Evolutionary conservation across 2,113 vertebrate species (phyloP), one percentile per base, ranked within the genome.

Genomic region (Ursus arctos): DNA sequence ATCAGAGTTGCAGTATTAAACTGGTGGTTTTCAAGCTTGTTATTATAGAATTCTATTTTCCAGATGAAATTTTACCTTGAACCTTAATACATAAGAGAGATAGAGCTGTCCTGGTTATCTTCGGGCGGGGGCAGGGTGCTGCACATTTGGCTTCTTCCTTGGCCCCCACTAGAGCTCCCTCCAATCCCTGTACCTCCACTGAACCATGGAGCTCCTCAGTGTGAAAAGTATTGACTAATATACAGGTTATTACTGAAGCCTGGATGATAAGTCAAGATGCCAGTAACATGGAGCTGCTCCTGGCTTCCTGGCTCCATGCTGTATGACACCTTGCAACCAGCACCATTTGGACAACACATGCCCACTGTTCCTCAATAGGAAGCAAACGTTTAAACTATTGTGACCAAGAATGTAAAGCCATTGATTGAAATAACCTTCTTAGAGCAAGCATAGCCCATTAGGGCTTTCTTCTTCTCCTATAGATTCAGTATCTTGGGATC

Each of bases 391-490:
- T 96, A n/a, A 74, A 76, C 21, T 88, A 6, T 92, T 95, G 89
- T 14, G 43, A 88, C 57, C 31, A 36, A 95, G 76, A 96, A 89
- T 43, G 13, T 40, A 85, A 93, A 86, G 84, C 43, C 69, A 2
- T 77, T 65, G 59, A 63, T 96, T 98, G 93, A 90, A 94, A 67
- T 91, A 79, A 94, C 43, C 47, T 31, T 0, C 40, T 16, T 47
- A 84, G 94, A 95, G 93, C 14, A 36, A 93, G 43, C 9, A 3
- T 26, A 76, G 51, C 22, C 6, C 11, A 96, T 31, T 24, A 57
- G 59, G 65, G 81, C n/a, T 92, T 80, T 47, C 90, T 95, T 31
- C 33, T 94, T 96, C 97, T 36, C 31, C 96, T 85, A 83, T 26
- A 18, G 36, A 61, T 49, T 94, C 92, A 65, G n/a, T 76, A 71